These are phyloP conservation scores for Oxyscelio sp. DNA, from an alignment of 2,888 invertebrate species.

Conservation along the genomic window DNA sequence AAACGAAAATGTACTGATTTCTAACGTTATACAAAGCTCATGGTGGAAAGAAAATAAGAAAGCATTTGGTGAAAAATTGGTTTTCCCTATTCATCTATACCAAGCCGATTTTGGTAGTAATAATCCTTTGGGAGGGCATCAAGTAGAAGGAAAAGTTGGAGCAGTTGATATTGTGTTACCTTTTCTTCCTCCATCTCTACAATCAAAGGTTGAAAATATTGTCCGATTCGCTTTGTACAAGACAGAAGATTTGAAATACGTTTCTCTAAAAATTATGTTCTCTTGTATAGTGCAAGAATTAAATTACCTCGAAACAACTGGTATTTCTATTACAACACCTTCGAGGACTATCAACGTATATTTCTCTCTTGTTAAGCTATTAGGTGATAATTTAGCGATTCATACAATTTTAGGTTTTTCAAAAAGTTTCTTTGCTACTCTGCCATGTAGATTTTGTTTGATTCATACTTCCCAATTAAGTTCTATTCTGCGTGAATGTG, in stretches of 20 bases:
- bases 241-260: slow-evolving; percentile 48
- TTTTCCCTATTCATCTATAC: slow-evolving; percentile 67
- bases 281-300: too few species aligned
- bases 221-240: slow-evolving; percentile 53
- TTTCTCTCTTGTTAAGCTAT: too few species aligned
- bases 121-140: slow-evolving; percentile 60
- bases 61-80: slow-evolving; percentile 28
- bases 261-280: slow-evolving; percentile 13
- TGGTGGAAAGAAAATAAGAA: slow-evolving; percentile 47
- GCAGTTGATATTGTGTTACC: slow-evolving; percentile 54
- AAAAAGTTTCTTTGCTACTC: too few species aligned
- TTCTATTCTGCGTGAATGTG: too few species aligned
- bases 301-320: too few species aligned
- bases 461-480: too few species aligned
- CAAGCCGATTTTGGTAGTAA: slow-evolving; percentile 73
- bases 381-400: too few species aligned
- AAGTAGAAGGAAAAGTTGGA: slow-evolving; percentile 54
- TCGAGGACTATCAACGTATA: too few species aligned
- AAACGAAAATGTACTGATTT: slow-evolving; percentile 20
- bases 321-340: too few species aligned
- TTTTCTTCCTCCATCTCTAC: slow-evolving; percentile 60
- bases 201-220: slow-evolving; percentile 69
- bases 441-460: too few species aligned
- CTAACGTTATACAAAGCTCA: slow-evolving; percentile 56
- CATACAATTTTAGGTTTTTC: too few species aligned